These are phyloP conservation scores for Andrena cerasifolii DNA, from an alignment of 1,140 invertebrate species.

Conservation along the genomic window DNA sequence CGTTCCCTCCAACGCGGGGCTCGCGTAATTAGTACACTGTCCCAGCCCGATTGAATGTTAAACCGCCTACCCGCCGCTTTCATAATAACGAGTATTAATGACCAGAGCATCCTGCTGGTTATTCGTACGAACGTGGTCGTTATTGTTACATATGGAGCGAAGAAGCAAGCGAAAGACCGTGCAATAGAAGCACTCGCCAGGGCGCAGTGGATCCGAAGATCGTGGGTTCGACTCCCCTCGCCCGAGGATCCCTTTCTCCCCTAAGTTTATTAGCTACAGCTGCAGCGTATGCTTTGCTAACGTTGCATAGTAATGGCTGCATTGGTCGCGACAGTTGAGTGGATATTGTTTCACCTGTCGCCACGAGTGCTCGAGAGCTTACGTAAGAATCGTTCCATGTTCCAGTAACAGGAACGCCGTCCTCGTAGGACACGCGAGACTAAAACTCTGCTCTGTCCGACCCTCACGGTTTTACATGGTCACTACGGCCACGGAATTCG, in stretches of 20 bases:
- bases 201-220: background rate
- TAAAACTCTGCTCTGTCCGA: conserved; percentile 31
- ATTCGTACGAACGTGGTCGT: too few relatives aligned
- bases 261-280: too few relatives aligned
- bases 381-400: conserved; percentile 28
- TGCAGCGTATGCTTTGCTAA: too few relatives aligned
- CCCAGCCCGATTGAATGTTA: too few relatives aligned
- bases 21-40: too few relatives aligned
- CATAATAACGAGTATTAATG: too few relatives aligned
- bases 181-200: background rate
- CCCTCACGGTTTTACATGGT: conserved; percentile 44
- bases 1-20: too few relatives aligned
- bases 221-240: too few relatives aligned
- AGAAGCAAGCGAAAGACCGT: background rate
- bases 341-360: conserved; percentile 37
- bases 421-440: conserved; percentile 38
- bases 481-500: conserved; percentile 43
- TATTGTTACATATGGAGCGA: background rate
- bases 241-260: too few relatives aligned
- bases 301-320: conserved; percentile 12
- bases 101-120: too few relatives aligned
- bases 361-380: conserved; percentile 28
- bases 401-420: conserved; percentile 21
- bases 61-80: background rate
- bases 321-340: background rate